Evolutionary conservation across 2,113 vertebrate genomes (phyloP), one percentile per base, ranked within the genome.

Genomic region (Catharus fuscescens): DNA sequence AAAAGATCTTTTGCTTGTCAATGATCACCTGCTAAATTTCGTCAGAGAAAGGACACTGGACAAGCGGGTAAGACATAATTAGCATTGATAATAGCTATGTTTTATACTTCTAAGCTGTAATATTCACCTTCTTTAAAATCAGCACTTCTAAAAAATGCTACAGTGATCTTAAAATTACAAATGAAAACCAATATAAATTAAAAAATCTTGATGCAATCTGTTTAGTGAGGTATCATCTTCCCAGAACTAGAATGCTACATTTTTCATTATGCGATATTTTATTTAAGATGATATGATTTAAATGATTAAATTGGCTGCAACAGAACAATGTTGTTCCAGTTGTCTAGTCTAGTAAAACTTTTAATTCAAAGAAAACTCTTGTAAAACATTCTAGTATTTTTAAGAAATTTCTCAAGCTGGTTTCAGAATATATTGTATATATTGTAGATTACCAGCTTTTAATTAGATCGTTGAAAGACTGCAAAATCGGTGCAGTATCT

Each of bases 11-110:
- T 97, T 99, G 47, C 98, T 99, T 28, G 99, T 99, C 94, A 99
- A 99, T 74, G 99, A 99, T 95, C 99, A 99, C 12, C 96, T 99
- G 78, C 99, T 99, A 88, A 99, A 99, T 97, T 99, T 99, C 92
- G 99, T 99, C 45, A 98, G 99, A 96, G 99, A 99, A 94, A 98
- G 99, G 95, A 99, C 99, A 7, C 97, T 99, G 96, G 99, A 99
- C 96, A 99, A 99, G 90, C 97, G 99, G 98, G 99, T 99, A 97
- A 98, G 95, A 42, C 42, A 53, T 52, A 48, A 47, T 57, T 45
- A 47, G 19, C 71, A 48, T 45, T 87, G 72, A 28, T 91, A 45
- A 53, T 85, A 56, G 4, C 31, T 57, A 15, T 38, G 28, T 0
- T 3, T 88, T 56, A 3, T 31, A 31, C 36, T 92, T 91, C 6